Percentiles rank a stretch among this genome's conserved stretches.
Conservation (phyloP, 1,140 invertebrate species). For the Pogonognathellus flavescens region DNA sequence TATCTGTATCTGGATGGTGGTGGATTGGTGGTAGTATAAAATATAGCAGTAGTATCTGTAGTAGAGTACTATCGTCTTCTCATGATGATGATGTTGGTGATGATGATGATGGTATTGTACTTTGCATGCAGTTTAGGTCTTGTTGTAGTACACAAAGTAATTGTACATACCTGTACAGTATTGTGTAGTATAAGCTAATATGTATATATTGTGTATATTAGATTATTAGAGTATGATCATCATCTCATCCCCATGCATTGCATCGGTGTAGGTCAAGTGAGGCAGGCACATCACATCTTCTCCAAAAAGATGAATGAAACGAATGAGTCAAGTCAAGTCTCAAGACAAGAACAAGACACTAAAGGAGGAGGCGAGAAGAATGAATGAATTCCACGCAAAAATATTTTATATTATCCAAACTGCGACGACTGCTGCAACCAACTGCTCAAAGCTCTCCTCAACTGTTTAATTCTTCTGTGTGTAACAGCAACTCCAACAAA, state of each 20-base stretch:
- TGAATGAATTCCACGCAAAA: slow-evolving; percentile 47
- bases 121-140: not conserved
- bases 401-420: slow-evolving; percentile 1
- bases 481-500: not conserved
- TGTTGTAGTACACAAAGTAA: not conserved
- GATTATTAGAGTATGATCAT: not conserved
- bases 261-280: slow-evolving; percentile 49
- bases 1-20: not conserved
- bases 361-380: slow-evolving; percentile 5
- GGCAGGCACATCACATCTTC: slow-evolving; percentile 10
- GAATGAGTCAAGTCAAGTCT: slow-evolving; percentile 41
- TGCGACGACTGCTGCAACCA: too few species aligned
- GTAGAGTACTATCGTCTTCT: not conserved
- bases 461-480: too few species aligned
- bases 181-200: not conserved
- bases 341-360: slow-evolving; percentile 15
- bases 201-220: not conserved
- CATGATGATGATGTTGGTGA: too few species aligned
- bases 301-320: slow-evolving; percentile 45
- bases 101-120: not conserved
- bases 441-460: too few species aligned
- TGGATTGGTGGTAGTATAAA: too few species aligned
- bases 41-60: slow-evolving; percentile 3
- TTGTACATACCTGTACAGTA: not conserved
- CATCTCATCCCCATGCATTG: not conserved